Evolutionary conservation across 2,113 vertebrate genomes (phyloP), one percentile per base, ranked within the genome.

Genomic region (Lepus europaeus): DNA sequence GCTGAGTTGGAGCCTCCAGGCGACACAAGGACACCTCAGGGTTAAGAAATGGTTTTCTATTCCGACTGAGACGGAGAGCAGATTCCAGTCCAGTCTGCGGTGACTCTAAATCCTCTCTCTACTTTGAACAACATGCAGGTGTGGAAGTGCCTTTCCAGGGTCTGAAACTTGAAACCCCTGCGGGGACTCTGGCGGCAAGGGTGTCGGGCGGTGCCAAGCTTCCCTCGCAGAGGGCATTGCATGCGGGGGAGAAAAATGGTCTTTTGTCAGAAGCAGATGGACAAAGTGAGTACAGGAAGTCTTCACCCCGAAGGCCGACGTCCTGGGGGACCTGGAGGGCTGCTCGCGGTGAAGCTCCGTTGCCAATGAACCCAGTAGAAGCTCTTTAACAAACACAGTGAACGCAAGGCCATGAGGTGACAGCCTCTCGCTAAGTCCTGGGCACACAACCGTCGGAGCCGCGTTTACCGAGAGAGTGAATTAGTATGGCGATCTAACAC

Each of bases 401-500:
- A 53, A 69, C 0, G 87, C 64, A 9, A 2, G 0, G 19, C 90
- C n/a, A 5, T 14, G 68, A 90, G 86, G 25, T 51, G 93, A 22
- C 25, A 0, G 72, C 5, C 3, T 70, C 53, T 76, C 9, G 0
- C 63, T n/a, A 72, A 70, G 85, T 51, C 94, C 95, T 76, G 20
- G 6, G 96, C 87, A 88, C 6, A 78, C 82, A 7, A 14, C 83
- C 9, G 83, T 33, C 89, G 69, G 93, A 91, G 92, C 8, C 31
- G 64, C 27, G 51, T 92, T 95, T 63, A 56, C 95, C 49, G 1
- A 33, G 68, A 66, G 74, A 91, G 79, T 33, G 93, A 94, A 36
- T 56, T 64, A 87, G 70, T 53, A 12, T 56, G 4, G 94, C 87
- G 82, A 31, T 51, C 17, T 33, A 78, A 53, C 98, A 98, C 98